These are phyloP conservation scores for Danio kyathit DNA, from an alignment of 2,797 vertebrate genomes.

Conservation along the genomic window DNA sequence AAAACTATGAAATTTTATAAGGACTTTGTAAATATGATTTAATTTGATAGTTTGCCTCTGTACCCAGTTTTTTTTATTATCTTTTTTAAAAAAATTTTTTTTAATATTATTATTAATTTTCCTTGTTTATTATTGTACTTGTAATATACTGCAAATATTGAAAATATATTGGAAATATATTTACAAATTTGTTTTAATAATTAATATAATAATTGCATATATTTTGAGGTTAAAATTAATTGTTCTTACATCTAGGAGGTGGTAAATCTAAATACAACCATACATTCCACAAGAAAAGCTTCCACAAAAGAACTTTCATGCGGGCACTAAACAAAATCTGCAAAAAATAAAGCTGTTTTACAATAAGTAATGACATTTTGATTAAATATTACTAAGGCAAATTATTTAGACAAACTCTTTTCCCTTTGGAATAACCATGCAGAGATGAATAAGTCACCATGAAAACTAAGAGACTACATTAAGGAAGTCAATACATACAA, in stretches of 20 bases:
- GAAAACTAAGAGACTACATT: background rate
- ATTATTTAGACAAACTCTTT: background rate
- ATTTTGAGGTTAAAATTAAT: background rate
- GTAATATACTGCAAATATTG: no score
- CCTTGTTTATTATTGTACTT: no score
- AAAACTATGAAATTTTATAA: no score
- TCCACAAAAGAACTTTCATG: no score
- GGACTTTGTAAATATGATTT: no score
- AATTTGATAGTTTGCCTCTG: no score
- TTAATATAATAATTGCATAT: no score
- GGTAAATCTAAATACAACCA: background rate
- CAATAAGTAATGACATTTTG: background rate
- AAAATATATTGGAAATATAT: no score
- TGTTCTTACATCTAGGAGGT: background rate
- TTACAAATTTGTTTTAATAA: no score
- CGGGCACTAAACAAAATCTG: background rate
- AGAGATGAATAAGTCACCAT: slow-evolving; percentile 4
- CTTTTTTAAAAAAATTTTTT: no score
- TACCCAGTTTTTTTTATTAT: no score
- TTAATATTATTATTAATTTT: no score
- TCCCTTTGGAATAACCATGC: background rate
- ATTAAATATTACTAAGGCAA: background rate
- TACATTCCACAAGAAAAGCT: background rate
- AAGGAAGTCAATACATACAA: background rate
- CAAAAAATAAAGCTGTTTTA: background rate